Base-by-base conservation (phyloP, 2,888 invertebrate species). In the Ethmia dodecea region DNA sequence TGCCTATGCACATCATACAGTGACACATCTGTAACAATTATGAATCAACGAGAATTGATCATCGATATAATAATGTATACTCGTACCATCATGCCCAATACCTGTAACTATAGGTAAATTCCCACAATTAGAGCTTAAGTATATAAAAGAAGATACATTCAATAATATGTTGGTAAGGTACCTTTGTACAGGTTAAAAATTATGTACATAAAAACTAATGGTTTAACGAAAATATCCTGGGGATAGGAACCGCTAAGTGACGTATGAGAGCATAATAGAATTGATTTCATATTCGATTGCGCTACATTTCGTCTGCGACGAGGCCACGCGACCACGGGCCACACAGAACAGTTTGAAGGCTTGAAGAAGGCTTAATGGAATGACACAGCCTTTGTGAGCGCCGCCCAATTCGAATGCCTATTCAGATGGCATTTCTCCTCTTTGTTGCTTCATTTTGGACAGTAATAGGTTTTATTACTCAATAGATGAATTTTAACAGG, bases 331-430 rank as follows among this genome's bases (percentile, higher is more conserved):
- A 77, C 80, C 64, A 64, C 62, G 68, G 75, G 76, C 79, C 84
- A 81, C 83, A 83, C 84, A 77, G 71, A 71, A 61, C 58, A 68
- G 56, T 62, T 66, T 70, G 71, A 72, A 74, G 63, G 66, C 75
- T 77, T 79, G 74, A 84, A 86, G 83, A 70, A 80, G 80, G 80
- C 79, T 81, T 84, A 84, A 86, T 84, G 75, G 83, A 83, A 81
- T 86, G 84, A 84, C 84, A 83, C 65, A 67, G 75, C 75, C 84
- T 84, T 86, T 86, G 84, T 81, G 60, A 69, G 62, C 71, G 78
- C 86, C 86, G 86, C 83, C 84, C 83, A 86, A 84, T 84, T 84
- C 81, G 73, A 79, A 83, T 81, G 84, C 81, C 81, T 77, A 84
- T 86, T 86, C 80, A 86, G 76, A 81, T 83, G 80, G 84, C 81